These are phyloP conservation scores for Adineta ricciae DNA, from an alignment of 2,888 invertebrate genomes.

Conservation along the genomic window DNA sequence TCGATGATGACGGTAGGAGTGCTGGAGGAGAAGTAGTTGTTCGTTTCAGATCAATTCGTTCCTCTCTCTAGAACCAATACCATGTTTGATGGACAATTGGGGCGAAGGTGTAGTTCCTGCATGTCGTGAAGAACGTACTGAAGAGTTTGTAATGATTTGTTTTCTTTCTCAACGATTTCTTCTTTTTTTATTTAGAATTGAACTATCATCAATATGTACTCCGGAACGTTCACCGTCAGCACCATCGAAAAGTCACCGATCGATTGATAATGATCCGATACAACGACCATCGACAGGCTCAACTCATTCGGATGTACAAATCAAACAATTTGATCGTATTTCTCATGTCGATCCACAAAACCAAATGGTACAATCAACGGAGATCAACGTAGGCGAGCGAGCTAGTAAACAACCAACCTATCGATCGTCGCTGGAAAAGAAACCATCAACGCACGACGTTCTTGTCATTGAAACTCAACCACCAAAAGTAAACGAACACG, in stretches of 20 bases:
- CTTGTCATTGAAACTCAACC: not conserved
- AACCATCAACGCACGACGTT: not conserved
- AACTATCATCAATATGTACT: not conserved
- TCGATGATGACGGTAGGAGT: not conserved
- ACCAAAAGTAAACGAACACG: not conserved
- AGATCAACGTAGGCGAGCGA: not conserved
- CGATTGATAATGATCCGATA: not conserved
- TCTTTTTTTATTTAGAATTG: not conserved
- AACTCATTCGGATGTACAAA: not conserved
- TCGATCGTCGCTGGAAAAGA: not conserved
- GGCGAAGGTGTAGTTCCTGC: slow-evolving; percentile 16
- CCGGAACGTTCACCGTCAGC: not conserved
- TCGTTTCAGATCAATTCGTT: not conserved
- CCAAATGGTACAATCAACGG: too few relatives aligned
- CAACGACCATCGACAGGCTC: not conserved
- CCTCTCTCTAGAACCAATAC: not conserved
- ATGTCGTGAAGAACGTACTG: not conserved
- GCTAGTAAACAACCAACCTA: not conserved
- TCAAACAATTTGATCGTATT: not conserved
- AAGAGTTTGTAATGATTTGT: not conserved
- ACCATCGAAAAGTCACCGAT: not conserved
- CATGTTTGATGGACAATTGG: not conserved
- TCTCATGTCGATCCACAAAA: not conserved
- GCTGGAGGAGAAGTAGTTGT: not conserved
- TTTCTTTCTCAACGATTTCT: not conserved